phyloP scores from a whole-genome alignment of 1,140 invertebrate genomes.

The Meloidogyne hapla region DNA sequence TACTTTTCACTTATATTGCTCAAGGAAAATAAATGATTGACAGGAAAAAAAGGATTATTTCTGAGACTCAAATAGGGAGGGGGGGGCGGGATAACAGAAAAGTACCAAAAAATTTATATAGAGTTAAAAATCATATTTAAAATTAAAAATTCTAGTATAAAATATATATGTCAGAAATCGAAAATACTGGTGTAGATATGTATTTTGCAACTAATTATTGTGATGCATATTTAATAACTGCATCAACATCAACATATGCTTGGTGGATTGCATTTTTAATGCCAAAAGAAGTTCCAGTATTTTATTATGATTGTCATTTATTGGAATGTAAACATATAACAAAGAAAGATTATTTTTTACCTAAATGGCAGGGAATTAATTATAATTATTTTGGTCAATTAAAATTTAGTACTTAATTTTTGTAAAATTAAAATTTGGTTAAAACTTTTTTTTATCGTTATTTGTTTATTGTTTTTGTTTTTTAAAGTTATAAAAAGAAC shows the following conservation, averaged over 20 bases:
- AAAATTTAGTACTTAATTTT: no score
- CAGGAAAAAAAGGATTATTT: no score
- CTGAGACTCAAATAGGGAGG: no score
- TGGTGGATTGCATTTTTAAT: slow-evolving; percentile 44
- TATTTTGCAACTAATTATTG: slow-evolving; percentile 26
- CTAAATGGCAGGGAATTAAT: not conserved
- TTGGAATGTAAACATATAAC: slow-evolving; percentile 6
- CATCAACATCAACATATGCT: slow-evolving; percentile 27
- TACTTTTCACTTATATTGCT: no score
- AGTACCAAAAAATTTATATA: no score
- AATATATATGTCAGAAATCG: slow-evolving; percentile 22
- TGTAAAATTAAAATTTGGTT: not conserved
- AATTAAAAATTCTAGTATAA: slow-evolving; percentile 2
- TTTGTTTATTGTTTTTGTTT: no score
- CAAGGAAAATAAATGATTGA: no score
- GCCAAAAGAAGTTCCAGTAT: not conserved
- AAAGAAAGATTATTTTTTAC: slow-evolving; percentile 6
- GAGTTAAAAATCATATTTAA: no score
- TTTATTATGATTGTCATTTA: not conserved
- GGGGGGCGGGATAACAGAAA: no score
- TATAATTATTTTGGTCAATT: not conserved
- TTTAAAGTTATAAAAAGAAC: no score
- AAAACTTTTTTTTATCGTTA: not conserved
- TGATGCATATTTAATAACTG: slow-evolving; percentile 36
- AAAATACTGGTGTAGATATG: slow-evolving; percentile 34